Conservation (phyloP, 2,113 vertebrate species). For the Pelvicachromis taeniatus region DNA sequence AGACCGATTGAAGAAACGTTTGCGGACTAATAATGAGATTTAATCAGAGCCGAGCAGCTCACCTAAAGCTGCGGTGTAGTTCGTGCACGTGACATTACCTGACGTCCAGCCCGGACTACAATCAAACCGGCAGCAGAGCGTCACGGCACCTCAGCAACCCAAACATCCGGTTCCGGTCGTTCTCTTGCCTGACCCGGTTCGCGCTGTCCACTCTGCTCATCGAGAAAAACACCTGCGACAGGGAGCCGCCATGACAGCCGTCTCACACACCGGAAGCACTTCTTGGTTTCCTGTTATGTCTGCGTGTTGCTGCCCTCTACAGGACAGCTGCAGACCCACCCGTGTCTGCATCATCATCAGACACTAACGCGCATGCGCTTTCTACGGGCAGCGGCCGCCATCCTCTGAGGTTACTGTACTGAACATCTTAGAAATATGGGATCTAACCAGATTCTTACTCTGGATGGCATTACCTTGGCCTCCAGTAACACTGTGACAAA, state of each 20-base stretch:
- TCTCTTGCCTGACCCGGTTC: neutral
- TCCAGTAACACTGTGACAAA: no score
- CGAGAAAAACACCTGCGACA: neutral
- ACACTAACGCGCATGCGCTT: neutral
- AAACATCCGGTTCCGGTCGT: neutral
- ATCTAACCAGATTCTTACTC: no score
- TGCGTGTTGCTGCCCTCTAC: neutral
- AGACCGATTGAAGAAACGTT: neutral
- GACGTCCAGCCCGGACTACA: neutral
- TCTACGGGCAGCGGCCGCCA: neutral
- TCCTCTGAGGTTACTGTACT: neutral
- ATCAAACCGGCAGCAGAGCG: neutral
- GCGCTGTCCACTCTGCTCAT: neutral
- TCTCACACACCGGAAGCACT: neutral
- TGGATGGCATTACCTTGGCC: no score
- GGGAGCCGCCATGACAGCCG: conserved; percentile 36
- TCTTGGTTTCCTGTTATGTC: neutral
- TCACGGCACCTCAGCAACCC: neutral
- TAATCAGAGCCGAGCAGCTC: neutral
- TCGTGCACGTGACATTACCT: neutral
- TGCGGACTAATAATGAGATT: no score
- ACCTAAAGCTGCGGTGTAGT: neutral
- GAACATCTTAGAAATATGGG: no score
- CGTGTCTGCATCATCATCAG: neutral
- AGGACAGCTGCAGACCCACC: neutral